Conservation (phyloP, 2,797 vertebrate species). For the Hephaestus fuliginosus region DNA sequence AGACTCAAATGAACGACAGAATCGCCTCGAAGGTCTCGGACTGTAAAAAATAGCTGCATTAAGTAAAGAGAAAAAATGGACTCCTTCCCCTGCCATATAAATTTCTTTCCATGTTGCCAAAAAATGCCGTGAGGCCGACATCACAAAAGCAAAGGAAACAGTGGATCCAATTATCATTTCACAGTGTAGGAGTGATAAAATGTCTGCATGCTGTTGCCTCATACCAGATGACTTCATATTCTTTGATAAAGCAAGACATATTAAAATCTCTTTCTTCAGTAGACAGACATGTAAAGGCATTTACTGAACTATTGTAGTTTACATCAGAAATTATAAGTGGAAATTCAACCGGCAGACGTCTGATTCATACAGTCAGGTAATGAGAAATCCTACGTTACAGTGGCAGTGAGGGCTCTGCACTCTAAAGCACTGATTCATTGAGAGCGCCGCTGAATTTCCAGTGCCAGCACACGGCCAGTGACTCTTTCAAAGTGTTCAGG, state of each 20-base stretch:
- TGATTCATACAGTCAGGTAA: conserved; percentile 55
- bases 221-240: conserved; percentile 29
- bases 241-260: conserved; percentile 6
- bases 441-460: conserved; percentile 62
- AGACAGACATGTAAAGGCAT: conserved; percentile 31
- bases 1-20: conserved; percentile 64
- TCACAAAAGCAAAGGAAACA: conserved; percentile 53
- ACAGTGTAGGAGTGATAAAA: conserved; percentile 32
- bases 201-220: conserved; percentile 16
- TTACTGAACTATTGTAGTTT: not conserved
- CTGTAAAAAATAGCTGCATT: conserved; percentile 60
- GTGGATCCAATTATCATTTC: conserved; percentile 62
- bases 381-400: conserved; percentile 44
- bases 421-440: conserved; percentile 56
- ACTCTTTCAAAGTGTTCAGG: conserved; percentile 69
- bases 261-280: conserved; percentile 23
- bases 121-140: conserved; percentile 27
- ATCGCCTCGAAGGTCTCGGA: conserved; percentile 65
- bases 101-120: conserved; percentile 34
- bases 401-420: conserved; percentile 12
- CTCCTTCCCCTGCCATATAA: conserved; percentile 32
- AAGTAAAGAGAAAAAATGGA: conserved; percentile 70
- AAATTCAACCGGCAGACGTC: conserved; percentile 43
- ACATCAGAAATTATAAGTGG: conserved; percentile 32
- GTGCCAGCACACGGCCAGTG: conserved; percentile 48